These are phyloP conservation scores for Aphodius granarius DNA, from an alignment of 2,888 invertebrate genomes.

Conservation along the genomic window DNA sequence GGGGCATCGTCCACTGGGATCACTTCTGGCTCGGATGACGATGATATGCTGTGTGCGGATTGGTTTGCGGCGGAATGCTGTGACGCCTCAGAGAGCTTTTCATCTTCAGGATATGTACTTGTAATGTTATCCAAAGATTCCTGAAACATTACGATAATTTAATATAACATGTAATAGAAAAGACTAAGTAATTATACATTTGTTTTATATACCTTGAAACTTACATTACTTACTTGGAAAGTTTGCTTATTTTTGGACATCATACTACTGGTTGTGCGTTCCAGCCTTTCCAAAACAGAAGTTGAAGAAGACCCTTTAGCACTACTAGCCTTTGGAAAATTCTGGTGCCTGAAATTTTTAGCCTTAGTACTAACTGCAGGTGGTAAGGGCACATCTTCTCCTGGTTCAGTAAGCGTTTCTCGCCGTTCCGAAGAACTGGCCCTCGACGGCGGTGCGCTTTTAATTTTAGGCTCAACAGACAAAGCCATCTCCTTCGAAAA, in stretches of 20 bases:
- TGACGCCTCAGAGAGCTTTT: conserved; percentile 24
- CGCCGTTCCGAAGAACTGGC: conserved; percentile 21
- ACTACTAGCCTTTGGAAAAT: conserved; percentile 17
- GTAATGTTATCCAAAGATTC: conserved; percentile 52
- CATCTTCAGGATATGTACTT: conserved; percentile 42
- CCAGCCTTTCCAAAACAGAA: conserved; percentile 48
- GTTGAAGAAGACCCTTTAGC: conserved; percentile 28
- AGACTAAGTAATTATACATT: not conserved
- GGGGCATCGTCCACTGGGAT: conserved; percentile 27
- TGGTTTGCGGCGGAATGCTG: conserved; percentile 24
- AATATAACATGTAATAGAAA: not conserved
- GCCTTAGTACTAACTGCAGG: conserved; percentile 17
- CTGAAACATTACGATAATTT: conserved; percentile 37
- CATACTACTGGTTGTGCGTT: conserved; percentile 48
- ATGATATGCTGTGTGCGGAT: conserved; percentile 28
- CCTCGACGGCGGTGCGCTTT: conserved; percentile 19
- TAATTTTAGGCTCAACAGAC: conserved; percentile 20
- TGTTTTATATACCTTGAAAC: not conserved
- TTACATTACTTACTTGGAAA: conserved; percentile 45
- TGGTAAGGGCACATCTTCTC: conserved; percentile 14
- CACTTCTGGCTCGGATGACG: conserved; percentile 28
- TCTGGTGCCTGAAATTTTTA: conserved; percentile 31
- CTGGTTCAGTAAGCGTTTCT: conserved; percentile 17
- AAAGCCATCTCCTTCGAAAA: conserved; percentile 23
- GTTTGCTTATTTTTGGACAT: conserved; percentile 48